Base-by-base conservation (phyloP, 2,888 invertebrate species). In the Plagodis pulveraria region DNA sequence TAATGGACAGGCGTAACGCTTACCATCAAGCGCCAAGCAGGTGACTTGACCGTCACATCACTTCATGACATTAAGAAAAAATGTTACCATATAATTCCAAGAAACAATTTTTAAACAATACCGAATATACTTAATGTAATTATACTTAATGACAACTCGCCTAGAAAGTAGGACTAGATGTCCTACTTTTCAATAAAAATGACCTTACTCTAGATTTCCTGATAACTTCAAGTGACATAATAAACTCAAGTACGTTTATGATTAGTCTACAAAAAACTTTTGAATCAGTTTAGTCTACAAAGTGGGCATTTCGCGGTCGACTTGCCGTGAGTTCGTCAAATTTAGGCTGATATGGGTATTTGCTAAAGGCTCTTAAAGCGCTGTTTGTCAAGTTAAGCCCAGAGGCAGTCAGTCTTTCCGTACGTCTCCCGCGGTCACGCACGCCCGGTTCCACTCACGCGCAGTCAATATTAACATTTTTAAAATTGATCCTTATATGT, bases 321-420 rank as follows among this genome's bases (percentile, higher is more conserved):
- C 12, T 42, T 62, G 53, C 54, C 57, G 50, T 50, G 50, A 48
- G 63, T 60, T 59, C 57, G 67, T 63, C 59, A 70, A 70, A 71
- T 69, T 60, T 71, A 50, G 67, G 67, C 69, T 63, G 63, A 58
- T 63, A 58, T 34, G 63, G 63, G 57, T 77, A 72, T 81, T 82
- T 80, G 72, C 59, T 58, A 64, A 76, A 80, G 81, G 71, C 76
- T 81, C 56, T 63, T 50, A 62, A 49, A 52, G 62, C 36, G 36
- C 50, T 45, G 42, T 59, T 56, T 61, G 60, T 50, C 12, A 43
- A 33, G 44, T 38, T 60, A 46, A 55, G 55, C 55, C 54, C 58
- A 51, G 62, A 51, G 63, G 58, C 67, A 71, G 74, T 75, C 76
- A 76, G 79, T 81, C 70, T 71, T 73, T 76, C 72, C 72, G 69